Evolutionary conservation across 2,797 vertebrate species (phyloP).

Genomic region (Coranthus polyacanthus): DNA sequence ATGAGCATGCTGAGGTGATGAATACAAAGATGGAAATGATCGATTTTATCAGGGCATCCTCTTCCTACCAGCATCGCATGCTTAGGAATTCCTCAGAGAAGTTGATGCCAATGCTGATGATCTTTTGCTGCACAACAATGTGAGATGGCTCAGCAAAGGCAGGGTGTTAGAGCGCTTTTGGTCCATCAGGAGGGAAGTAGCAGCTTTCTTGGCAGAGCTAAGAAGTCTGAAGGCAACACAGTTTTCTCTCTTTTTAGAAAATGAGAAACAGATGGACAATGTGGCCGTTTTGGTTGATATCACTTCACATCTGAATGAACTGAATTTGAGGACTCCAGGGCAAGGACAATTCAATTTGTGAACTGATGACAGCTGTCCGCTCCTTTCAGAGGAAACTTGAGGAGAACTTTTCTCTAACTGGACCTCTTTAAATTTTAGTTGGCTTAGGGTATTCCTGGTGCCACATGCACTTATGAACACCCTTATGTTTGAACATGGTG

Average conservation of each 20-base stretch:
- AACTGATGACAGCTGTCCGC: too few species aligned
- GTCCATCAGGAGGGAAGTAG: slow-evolving; percentile 25
- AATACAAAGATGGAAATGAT: too few species aligned
- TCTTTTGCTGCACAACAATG: slow-evolving; percentile 30
- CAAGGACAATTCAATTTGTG: too few species aligned
- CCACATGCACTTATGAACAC: too few species aligned
- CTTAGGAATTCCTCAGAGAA: too few species aligned
- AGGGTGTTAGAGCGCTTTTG: slow-evolving; percentile 6
- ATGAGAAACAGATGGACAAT: too few species aligned
- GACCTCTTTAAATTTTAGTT: too few species aligned
- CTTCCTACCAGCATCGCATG: background rate
- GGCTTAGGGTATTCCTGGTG: too few species aligned
- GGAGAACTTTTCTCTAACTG: too few species aligned
- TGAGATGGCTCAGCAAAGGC: slow-evolving; percentile 44
- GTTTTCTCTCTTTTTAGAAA: too few species aligned
- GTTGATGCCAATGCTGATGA: slow-evolving; percentile 29
- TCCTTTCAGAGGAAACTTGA: too few species aligned
- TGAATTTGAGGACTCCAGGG: slow-evolving; percentile 35
- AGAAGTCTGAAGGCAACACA: slow-evolving; percentile 19
- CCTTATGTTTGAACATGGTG: too few species aligned
- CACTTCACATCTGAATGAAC: slow-evolving; percentile 43
- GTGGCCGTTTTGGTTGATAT: slow-evolving; percentile 42
- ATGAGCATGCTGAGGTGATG: slow-evolving; percentile 21
- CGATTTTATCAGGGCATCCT: background rate
- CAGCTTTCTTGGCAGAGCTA: slow-evolving; percentile 28